Evolutionary conservation across 1,140 invertebrate species (phyloP).

Genomic region (Aleiodes sp.): DNA sequence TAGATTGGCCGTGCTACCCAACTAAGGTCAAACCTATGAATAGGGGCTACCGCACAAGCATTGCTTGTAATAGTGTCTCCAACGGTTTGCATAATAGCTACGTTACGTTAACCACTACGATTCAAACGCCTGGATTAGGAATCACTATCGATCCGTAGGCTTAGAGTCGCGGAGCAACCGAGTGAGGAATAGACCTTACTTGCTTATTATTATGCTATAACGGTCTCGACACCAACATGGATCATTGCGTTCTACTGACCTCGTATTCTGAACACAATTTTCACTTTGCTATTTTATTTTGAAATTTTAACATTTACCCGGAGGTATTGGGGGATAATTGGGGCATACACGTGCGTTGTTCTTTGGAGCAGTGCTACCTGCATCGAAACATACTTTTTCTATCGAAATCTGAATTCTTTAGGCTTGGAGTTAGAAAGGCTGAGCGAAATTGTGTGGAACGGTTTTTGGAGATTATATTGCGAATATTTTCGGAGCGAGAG

Average conservation of each 20-base stretch:
- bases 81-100: conserved; percentile 7
- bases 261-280: too few relatives aligned
- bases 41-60: conserved; percentile 6
- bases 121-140: conserved; percentile 13
- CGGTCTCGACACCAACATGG: conserved; percentile 8
- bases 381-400: too few relatives aligned
- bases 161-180: neutral
- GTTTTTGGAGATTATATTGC: too few relatives aligned
- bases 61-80: conserved; percentile 1
- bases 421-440: too few relatives aligned
- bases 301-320: too few relatives aligned
- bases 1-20: neutral
- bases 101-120: conserved; percentile 15
- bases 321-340: too few relatives aligned
- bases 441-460: too few relatives aligned
- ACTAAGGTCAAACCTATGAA: conserved; percentile 3
- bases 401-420: too few relatives aligned
- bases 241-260: conserved; percentile 10
- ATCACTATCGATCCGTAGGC: conserved; percentile 11
- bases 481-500: too few relatives aligned
- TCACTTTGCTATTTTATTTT: too few relatives aligned
- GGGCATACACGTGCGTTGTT: too few relatives aligned
- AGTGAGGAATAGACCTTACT: neutral
- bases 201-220: conserved; percentile 15
- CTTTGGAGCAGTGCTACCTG: too few relatives aligned